These are phyloP conservation scores for Epinotia ramella DNA, from an alignment of 2,888 invertebrate genomes.

Conservation along the genomic window DNA sequence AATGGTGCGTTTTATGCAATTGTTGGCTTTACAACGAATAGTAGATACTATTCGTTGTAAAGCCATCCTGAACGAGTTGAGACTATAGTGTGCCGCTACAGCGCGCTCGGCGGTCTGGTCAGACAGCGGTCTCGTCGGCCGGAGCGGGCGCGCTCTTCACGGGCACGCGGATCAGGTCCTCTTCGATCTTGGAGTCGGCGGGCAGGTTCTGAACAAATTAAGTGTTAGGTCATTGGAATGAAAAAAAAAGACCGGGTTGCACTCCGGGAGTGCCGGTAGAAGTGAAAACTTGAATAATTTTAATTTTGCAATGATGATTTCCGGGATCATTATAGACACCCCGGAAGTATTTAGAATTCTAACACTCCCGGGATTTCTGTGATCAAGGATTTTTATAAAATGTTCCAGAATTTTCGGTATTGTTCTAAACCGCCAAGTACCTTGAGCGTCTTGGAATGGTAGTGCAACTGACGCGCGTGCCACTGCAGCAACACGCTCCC, in stretches of 20 bases:
- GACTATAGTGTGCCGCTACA: neutral
- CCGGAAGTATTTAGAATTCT: too few species aligned
- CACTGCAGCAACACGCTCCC: neutral
- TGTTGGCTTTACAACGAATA: too few species aligned
- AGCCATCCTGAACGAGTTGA: too few species aligned
- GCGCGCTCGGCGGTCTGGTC: slow-evolving; percentile 59
- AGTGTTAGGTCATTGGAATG: neutral
- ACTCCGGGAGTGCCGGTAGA: too few species aligned
- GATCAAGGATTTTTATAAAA: too few species aligned
- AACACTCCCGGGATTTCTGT: too few species aligned
- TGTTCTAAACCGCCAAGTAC: neutral
- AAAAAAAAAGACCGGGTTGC: too few species aligned
- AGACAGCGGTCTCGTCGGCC: slow-evolving; percentile 80
- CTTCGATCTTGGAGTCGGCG: slow-evolving; percentile 73
- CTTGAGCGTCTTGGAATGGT: slow-evolving; percentile 1
- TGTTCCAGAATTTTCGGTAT: too few species aligned
- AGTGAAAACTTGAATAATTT: too few species aligned
- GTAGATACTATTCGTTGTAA: too few species aligned
- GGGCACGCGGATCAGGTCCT: slow-evolving; percentile 72
- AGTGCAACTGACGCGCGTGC: neutral
- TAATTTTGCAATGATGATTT: too few species aligned
- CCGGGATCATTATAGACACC: neutral
- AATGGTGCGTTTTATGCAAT: too few species aligned
- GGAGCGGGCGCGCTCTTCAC: slow-evolving; percentile 60
- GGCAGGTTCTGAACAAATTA: slow-evolving; percentile 73